These are phyloP conservation scores for Brachionus paranguensis DNA, from an alignment of 1,140 invertebrate species.

Conservation along the genomic window DNA sequence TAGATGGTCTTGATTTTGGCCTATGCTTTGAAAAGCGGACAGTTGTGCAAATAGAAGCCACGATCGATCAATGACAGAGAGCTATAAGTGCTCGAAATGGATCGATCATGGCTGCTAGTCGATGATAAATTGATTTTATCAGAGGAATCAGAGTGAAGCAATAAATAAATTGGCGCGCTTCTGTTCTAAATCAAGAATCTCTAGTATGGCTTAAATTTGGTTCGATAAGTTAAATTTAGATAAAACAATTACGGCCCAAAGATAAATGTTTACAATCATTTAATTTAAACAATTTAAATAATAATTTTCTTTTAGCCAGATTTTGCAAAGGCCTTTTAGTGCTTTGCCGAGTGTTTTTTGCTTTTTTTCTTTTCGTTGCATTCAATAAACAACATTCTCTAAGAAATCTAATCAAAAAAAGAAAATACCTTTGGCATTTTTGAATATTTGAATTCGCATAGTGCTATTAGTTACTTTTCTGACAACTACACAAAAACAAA, in stretches of 20 bases:
- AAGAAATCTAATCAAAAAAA: background rate
- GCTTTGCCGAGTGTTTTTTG: background rate
- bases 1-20: background rate
- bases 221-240: background rate
- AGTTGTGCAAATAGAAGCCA: background rate
- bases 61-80: background rate
- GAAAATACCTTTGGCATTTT: background rate
- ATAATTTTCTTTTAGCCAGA: background rate
- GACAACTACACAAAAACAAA: background rate
- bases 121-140: slow-evolving; percentile 27
- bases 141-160: background rate
- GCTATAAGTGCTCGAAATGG: background rate
- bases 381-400: background rate
- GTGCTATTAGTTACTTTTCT: background rate
- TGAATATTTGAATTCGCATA: background rate
- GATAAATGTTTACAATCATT: background rate
- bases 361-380: background rate
- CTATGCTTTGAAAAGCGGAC: background rate
- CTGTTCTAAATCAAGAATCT: background rate
- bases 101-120: background rate
- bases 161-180: background rate
- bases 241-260: background rate
- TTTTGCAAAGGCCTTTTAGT: background rate
- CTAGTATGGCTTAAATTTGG: background rate
- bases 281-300: background rate